A percentile compares a stretch with the other conserved stretches of the same genome.
Evolutionary conservation across 1,140 invertebrate species (phyloP).

Genomic region (Chionoecetes opilio): DNA sequence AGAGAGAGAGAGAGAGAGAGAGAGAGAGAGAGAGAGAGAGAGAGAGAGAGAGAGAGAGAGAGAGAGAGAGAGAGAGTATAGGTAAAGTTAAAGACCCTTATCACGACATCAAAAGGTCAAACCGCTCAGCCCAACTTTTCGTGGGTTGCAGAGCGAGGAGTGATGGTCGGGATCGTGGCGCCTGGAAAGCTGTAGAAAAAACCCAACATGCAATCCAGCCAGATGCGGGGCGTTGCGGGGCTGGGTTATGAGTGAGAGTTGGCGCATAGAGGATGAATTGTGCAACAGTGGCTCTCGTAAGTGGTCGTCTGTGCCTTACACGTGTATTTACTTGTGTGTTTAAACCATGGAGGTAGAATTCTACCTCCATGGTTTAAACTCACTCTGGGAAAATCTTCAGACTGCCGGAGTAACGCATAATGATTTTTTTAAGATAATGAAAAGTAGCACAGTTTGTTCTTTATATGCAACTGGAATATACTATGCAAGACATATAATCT

Average conservation of each 20-base stretch:
- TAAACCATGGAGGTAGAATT: too few species aligned
- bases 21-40: conserved; percentile 53
- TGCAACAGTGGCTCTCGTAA: not conserved
- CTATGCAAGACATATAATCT: not conserved
- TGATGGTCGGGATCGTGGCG: not conserved
- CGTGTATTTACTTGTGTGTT: not conserved
- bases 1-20: too few species aligned
- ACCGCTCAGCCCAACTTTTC: not conserved
- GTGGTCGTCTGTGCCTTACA: not conserved
- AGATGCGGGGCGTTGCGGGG: too few species aligned
- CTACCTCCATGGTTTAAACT: not conserved
- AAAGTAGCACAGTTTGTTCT: too few species aligned
- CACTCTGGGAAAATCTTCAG: too few species aligned
- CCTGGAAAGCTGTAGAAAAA: not conserved
- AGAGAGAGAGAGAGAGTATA: conserved; percentile 6
- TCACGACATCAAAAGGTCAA: not conserved
- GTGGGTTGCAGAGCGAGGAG: not conserved
- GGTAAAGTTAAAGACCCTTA: not conserved
- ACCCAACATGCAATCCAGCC: too few species aligned
- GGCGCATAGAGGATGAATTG: too few species aligned
- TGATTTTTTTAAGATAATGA: too few species aligned
- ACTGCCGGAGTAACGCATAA: too few species aligned
- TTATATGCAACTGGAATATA: not conserved
- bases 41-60: conserved; percentile 54
- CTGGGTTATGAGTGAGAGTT: too few species aligned